A percentile compares a stretch with the other conserved stretches of the same genome.
Conservation (phyloP, 2,888 invertebrate species). For the Hanleya hanleyi region DNA sequence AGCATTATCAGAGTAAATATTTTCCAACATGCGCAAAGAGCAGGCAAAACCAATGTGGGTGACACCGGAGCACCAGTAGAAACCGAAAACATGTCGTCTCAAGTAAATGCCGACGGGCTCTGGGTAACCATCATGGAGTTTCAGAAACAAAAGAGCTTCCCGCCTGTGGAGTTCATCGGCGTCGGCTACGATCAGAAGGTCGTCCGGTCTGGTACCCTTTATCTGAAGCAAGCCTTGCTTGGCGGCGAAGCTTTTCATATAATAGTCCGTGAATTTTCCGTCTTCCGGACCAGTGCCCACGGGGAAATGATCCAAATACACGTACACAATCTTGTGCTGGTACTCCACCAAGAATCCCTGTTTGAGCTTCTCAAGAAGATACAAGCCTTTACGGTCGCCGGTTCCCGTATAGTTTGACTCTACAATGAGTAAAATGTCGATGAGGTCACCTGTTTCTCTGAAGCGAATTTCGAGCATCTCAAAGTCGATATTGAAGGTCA, state of each 20-base stretch:
- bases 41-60: not conserved
- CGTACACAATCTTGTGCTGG: conserved; percentile 77
- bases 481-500: conserved; percentile 38
- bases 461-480: conserved; percentile 75
- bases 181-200: conserved; percentile 76
- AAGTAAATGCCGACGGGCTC: conserved; percentile 79
- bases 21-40: not conserved
- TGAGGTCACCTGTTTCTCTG: conserved; percentile 78
- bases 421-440: conserved; percentile 80
- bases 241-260: conserved; percentile 30
- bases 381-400: conserved; percentile 61
- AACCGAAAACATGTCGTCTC: conserved; percentile 81
- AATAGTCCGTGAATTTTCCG: conserved; percentile 60
- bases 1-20: not conserved
- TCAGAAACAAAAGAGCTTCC: conserved; percentile 80
- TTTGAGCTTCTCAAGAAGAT: conserved; percentile 75
- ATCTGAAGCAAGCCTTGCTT: conserved; percentile 28
- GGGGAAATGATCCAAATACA: conserved; percentile 58
- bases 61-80: conserved; percentile 77
- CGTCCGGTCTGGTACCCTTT: conserved; percentile 44
- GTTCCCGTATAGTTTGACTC: conserved; percentile 68
- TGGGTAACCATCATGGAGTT: conserved; percentile 80
- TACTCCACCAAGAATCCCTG: conserved; percentile 75
- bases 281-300: conserved; percentile 42
- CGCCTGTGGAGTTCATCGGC: conserved; percentile 79